A percentile compares a stretch with the other conserved stretches of the same genome.
phyloP scores from a whole-genome alignment of 1,140 invertebrate species.

The Sinonovacula constricta region DNA sequence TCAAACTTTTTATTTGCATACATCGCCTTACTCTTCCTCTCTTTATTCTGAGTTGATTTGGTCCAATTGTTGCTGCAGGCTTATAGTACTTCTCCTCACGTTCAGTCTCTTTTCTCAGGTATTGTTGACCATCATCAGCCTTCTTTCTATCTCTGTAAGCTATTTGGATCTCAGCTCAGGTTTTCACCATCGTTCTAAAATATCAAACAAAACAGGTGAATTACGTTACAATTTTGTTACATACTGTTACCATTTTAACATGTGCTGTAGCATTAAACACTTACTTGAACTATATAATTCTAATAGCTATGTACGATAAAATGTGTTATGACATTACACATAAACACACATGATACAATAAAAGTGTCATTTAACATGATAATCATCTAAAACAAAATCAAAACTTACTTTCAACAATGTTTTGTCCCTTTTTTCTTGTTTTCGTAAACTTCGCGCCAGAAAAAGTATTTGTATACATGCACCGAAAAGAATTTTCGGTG shows the following conservation, averaged over 20 bases:
- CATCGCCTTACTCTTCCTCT: conserved; percentile 1
- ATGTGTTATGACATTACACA: background rate
- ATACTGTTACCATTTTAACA: conserved; percentile 16
- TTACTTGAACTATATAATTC: no score
- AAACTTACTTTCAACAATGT: background rate
- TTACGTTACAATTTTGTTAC: no score
- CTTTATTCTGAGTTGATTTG: no score
- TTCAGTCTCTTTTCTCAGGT: conserved; percentile 6
- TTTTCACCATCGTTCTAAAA: no score
- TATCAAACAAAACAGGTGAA: background rate
- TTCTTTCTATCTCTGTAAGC: conserved; percentile 13
- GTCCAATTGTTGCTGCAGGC: background rate
- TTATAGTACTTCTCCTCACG: conserved; percentile 14
- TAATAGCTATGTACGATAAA: no score
- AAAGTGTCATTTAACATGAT: background rate
- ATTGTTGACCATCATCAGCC: conserved; percentile 1
- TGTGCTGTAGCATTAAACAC: no score
- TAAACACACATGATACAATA: background rate
- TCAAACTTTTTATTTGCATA: background rate
- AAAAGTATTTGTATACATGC: background rate
- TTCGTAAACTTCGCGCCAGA: background rate
- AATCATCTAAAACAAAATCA: background rate
- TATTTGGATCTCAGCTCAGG: no score
- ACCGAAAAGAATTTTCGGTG: no score
- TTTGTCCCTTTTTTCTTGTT: background rate